A percentile compares a stretch with the other conserved stretches of the same genome.
Evolutionary conservation across 2,888 invertebrate species (phyloP).

Genomic region (Rhyacophila evoluta): DNA sequence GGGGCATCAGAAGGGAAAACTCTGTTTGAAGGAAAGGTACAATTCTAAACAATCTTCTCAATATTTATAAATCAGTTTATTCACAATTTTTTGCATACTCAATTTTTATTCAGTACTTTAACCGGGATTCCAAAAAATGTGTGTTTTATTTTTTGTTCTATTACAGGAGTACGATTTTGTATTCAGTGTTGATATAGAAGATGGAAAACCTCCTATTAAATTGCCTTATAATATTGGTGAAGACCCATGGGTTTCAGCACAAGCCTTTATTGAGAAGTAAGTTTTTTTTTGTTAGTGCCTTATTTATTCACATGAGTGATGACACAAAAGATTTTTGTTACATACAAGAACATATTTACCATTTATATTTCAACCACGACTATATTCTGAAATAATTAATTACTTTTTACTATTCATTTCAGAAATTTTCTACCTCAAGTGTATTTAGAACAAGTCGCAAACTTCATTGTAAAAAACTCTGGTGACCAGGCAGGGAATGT

Average conservation of each 20-base stretch:
- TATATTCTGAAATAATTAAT: no score
- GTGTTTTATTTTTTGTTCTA: slow-evolving; percentile 3
- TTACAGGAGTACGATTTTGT: slow-evolving; percentile 90
- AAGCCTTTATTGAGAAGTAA: slow-evolving; percentile 85
- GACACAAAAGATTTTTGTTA: no score
- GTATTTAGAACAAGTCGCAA: slow-evolving; percentile 92
- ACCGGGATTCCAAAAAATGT: no score
- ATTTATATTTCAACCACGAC: no score
- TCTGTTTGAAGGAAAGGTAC: slow-evolving; percentile 83
- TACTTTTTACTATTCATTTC: slow-evolving; percentile 57
- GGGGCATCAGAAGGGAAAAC: slow-evolving; percentile 82
- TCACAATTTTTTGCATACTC: no score
- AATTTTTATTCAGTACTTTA: no score
- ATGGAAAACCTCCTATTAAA: slow-evolving; percentile 88
- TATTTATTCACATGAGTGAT: no score
- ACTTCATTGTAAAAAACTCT: slow-evolving; percentile 90
- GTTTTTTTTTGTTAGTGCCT: no score
- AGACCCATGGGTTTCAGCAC: slow-evolving; percentile 93
- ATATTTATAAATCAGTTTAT: no score
- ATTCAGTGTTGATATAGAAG: slow-evolving; percentile 95
- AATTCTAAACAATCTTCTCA: no score
- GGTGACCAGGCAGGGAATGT: slow-evolving; percentile 58
- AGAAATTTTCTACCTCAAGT: slow-evolving; percentile 83
- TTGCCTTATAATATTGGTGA: slow-evolving; percentile 91
- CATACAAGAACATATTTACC: no score